Percentiles rank a stretch among this genome's conserved stretches.
phyloP scores from a whole-genome alignment of 1,140 invertebrate species.

The Anastrepha obliqua region DNA sequence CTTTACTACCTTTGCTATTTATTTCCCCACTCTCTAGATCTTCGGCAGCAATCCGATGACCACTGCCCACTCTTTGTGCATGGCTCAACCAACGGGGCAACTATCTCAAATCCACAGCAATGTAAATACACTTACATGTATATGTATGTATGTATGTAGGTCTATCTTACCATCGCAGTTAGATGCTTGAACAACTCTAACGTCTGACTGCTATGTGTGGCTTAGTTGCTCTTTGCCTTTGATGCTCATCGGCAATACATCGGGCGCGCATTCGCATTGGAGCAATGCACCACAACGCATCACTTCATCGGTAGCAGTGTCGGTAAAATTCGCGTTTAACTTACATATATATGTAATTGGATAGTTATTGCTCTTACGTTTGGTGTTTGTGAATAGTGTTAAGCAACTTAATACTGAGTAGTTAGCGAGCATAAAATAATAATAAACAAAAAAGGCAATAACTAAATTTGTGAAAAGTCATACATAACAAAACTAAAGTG shows the following conservation, averaged over 20 bases:
- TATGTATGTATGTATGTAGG: background rate
- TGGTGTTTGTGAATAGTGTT: background rate
- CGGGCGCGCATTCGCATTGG: constrained; percentile 17
- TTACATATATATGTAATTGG: background rate
- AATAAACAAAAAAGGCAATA: background rate
- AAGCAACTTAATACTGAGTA: background rate
- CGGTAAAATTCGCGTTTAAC: background rate
- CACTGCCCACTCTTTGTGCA: background rate
- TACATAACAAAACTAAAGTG: background rate
- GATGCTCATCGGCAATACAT: background rate
- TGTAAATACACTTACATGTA: background rate
- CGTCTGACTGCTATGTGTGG: background rate
- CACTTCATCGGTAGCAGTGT: background rate
- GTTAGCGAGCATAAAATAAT: background rate
- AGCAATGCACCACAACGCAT: constrained; percentile 10
- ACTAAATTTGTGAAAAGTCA: background rate
- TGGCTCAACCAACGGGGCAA: background rate
- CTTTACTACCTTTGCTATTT: background rate
- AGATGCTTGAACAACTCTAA: background rate
- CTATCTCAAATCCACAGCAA: no score
- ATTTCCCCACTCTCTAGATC: background rate
- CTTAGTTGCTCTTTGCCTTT: background rate
- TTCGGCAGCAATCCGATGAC: background rate
- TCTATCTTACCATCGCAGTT: background rate
- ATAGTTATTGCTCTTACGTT: background rate